Evolutionary conservation across 2,797 vertebrate genomes (phyloP).

Genomic region (Typhlichthys subterraneus): DNA sequence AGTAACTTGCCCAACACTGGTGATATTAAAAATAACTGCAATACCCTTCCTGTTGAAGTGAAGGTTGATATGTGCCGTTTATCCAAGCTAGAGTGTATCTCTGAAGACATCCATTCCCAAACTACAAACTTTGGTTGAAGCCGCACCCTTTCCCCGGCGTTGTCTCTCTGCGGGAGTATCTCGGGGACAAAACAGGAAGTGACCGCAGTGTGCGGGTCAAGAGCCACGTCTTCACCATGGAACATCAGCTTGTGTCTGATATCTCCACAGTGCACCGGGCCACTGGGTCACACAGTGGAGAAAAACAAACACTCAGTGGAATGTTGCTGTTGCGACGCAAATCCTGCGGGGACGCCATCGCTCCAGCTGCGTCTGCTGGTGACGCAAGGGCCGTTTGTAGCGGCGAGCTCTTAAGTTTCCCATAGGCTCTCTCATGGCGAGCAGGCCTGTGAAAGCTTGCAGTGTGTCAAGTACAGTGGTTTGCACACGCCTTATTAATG

Average conservation of each 20-base stretch:
- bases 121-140: slow-evolving; percentile 37
- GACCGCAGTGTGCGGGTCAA: slow-evolving; percentile 13
- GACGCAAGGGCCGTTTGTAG: slow-evolving; percentile 1
- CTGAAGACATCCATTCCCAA: slow-evolving; percentile 44
- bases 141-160: slow-evolving; percentile 51
- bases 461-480: slow-evolving; percentile 11
- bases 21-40: slow-evolving; percentile 41
- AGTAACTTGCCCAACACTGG: slow-evolving; percentile 53
- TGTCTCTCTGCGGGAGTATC: slow-evolving; percentile 42
- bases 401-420: neutral
- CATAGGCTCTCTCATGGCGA: slow-evolving; percentile 1
- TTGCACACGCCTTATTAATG: slow-evolving; percentile 32
- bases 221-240: slow-evolving; percentile 32
- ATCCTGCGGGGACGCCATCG: slow-evolving; percentile 2
- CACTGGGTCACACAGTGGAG: neutral
- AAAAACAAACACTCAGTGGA: slow-evolving; percentile 13
- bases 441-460: slow-evolving; percentile 6
- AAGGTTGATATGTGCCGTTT: neutral
- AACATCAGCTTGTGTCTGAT: slow-evolving; percentile 36
- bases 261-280: neutral
- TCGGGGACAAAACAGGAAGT: slow-evolving; percentile 61
- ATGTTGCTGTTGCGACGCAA: neutral
- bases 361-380: slow-evolving; percentile 5
- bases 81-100: slow-evolving; percentile 47
- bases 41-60: slow-evolving; percentile 37